These are phyloP conservation scores for Nemurella pictetii DNA, from an alignment of 2,888 invertebrate genomes.

Conservation along the genomic window DNA sequence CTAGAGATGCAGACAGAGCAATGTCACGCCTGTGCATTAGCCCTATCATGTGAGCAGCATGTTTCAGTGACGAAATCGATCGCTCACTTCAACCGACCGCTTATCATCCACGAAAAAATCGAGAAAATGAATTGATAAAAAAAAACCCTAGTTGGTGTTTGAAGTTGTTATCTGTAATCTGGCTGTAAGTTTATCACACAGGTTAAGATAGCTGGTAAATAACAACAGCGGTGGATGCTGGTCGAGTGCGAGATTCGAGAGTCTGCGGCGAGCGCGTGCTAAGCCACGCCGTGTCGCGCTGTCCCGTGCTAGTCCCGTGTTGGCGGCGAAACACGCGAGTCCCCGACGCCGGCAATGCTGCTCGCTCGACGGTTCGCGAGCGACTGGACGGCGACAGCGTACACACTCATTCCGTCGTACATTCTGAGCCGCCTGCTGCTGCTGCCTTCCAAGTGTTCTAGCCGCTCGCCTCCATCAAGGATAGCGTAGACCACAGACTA, in stretches of 20 bases:
- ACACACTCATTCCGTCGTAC: no score
- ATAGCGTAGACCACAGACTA: background rate
- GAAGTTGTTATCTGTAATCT: slow-evolving; percentile 22
- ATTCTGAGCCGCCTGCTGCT: no score
- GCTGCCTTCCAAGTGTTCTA: no score
- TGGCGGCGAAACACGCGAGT: no score
- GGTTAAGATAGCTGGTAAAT: slow-evolving; percentile 26
- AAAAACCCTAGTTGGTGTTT: slow-evolving; percentile 1
- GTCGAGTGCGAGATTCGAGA: background rate
- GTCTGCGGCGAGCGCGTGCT: background rate
- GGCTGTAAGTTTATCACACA: slow-evolving; percentile 26
- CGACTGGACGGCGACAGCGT: background rate
- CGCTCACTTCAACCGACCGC: background rate
- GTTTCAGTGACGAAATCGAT: background rate
- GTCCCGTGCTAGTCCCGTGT: background rate
- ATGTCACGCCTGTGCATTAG: background rate
- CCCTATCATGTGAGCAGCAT: background rate
- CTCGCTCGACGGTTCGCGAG: background rate
- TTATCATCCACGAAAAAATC: background rate
- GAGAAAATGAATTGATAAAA: background rate
- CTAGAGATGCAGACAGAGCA: background rate
- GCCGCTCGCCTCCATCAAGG: background rate
- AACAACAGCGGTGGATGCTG: no score
- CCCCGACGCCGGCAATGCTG: no score
- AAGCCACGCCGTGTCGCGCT: background rate